Evolutionary conservation across 2,113 vertebrate genomes (phyloP).

Genomic region (Electrona antarctica): DNA sequence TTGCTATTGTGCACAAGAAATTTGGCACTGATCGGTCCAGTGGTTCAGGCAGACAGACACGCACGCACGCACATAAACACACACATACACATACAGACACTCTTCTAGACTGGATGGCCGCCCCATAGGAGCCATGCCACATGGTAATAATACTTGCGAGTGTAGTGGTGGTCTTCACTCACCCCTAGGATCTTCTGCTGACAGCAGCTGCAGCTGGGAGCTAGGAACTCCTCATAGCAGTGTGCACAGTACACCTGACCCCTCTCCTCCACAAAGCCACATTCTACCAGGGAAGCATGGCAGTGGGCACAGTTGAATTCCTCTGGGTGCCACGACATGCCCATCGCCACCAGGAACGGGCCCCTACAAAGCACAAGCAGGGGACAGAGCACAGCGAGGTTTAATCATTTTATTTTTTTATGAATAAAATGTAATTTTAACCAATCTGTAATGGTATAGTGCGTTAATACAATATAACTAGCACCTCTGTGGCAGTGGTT

Average conservation of each 20-base stretch:
- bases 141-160: too few relatives aligned
- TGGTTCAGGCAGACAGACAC: too few relatives aligned
- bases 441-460: too few relatives aligned
- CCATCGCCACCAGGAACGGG: slow-evolving; percentile 95
- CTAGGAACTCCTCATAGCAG: slow-evolving; percentile 96
- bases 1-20: too few relatives aligned
- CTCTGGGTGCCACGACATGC: slow-evolving; percentile 97
- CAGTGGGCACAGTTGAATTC: slow-evolving; percentile 95
- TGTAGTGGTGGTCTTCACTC: slow-evolving; percentile 57
- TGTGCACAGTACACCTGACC: slow-evolving; percentile 88
- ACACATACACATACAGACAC: too few relatives aligned
- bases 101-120: too few relatives aligned
- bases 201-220: slow-evolving; percentile 89
- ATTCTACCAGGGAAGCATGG: slow-evolving; percentile 87
- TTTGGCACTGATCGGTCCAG: too few relatives aligned
- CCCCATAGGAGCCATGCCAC: too few relatives aligned
- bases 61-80: too few relatives aligned
- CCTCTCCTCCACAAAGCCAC: slow-evolving; percentile 94
- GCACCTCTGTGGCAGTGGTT: too few relatives aligned
- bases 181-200: slow-evolving; percentile 95
- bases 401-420: too few relatives aligned
- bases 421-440: too few relatives aligned
- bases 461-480: background rate
- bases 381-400: background rate
- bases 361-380: slow-evolving; percentile 79